Percentiles rank a stretch among this genome's conserved stretches.
Evolutionary conservation across 2,113 vertebrate species (phyloP).

Genomic region (Rhynchomys soricoides): DNA sequence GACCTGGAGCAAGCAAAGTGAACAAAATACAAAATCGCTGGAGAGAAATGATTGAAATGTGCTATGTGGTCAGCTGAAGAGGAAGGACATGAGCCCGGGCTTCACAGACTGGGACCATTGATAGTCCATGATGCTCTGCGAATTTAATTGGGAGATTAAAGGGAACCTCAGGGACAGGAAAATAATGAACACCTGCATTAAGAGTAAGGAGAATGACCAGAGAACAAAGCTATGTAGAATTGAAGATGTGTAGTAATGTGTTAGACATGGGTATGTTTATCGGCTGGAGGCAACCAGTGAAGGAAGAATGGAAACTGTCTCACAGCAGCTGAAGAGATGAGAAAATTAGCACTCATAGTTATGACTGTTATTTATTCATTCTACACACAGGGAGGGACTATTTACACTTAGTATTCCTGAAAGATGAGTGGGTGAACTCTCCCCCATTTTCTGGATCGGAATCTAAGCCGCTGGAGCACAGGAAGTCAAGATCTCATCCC

Average conservation of each 20-base stretch:
- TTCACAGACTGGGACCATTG: too few species aligned
- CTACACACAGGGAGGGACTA: neutral
- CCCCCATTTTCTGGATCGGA: neutral
- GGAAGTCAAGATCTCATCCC: conserved; percentile 35
- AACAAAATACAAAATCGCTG: neutral
- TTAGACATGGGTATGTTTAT: neutral
- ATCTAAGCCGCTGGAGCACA: neutral
- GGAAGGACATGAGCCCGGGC: neutral
- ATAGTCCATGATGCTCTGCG: neutral
- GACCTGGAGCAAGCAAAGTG: neutral
- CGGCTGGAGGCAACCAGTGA: neutral
- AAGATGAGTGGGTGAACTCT: neutral
- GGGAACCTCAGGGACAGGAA: neutral
- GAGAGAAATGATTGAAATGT: neutral
- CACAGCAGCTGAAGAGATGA: neutral
- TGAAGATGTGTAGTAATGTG: neutral
- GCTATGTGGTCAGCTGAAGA: neutral
- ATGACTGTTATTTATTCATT: neutral
- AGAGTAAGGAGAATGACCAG: neutral
- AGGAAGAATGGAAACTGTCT: neutral
- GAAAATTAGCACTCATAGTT: neutral
- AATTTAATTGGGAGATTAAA: neutral
- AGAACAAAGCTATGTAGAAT: neutral
- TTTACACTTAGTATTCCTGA: neutral
- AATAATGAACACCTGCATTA: neutral